phyloP scores from a whole-genome alignment of 2,888 invertebrate species.

The Drosophila neutralis region DNA sequence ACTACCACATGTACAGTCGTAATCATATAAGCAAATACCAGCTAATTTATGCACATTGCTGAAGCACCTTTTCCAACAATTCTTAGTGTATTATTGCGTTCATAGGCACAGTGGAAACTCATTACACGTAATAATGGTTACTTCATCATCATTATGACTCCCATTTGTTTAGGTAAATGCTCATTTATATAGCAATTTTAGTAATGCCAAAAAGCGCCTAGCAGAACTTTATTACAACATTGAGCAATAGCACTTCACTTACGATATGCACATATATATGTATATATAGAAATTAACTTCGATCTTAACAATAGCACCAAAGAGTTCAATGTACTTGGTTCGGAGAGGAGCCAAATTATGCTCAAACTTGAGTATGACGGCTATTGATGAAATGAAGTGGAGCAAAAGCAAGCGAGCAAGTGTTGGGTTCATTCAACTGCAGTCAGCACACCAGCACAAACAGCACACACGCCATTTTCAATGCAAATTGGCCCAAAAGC shows the following conservation, averaged over 20 bases:
- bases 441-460: conserved; percentile 17
- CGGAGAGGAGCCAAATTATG: conserved; percentile 18
- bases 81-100: not conserved
- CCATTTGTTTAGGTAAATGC: conserved; percentile 7
- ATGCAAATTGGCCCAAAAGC: conserved; percentile 38
- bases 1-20: not conserved
- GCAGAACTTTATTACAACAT: conserved; percentile 3
- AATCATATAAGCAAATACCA: not conserved
- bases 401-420: conserved; percentile 9
- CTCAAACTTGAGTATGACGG: conserved; percentile 28
- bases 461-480: conserved; percentile 36
- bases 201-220: not conserved
- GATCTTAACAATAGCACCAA: not conserved
- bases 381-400: conserved; percentile 55
- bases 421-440: conserved; percentile 70
- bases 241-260: not conserved
- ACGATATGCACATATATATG: not conserved
- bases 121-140: not conserved
- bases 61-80: not conserved
- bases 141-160: conserved; percentile 5
- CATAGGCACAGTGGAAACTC: no score
- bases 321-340: conserved; percentile 50
- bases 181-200: conserved; percentile 11
- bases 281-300: not conserved
- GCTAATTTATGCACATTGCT: not conserved